A percentile compares a stretch with the other conserved stretches of the same genome.
These are phyloP conservation scores for Carassius auratus DNA, from an alignment of 2,113 vertebrate genomes.

Conservation along the genomic window DNA sequence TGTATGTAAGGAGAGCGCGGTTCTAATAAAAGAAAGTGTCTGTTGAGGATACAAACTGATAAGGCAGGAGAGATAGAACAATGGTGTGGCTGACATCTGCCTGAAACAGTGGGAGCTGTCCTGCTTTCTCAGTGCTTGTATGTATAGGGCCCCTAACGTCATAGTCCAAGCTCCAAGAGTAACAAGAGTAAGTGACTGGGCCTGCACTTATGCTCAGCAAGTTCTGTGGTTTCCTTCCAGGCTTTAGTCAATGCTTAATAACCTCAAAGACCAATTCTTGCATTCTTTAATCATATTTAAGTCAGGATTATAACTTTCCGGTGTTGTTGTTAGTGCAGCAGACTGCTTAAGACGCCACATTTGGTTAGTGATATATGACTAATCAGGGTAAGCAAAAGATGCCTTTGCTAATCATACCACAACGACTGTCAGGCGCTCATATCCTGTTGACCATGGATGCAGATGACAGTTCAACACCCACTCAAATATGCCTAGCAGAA, in stretches of 20 bases:
- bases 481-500: neutral
- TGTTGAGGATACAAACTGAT: slow-evolving; percentile 54
- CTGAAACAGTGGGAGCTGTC: slow-evolving; percentile 18
- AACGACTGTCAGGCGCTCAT: slow-evolving; percentile 46
- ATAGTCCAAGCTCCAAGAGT: slow-evolving; percentile 57
- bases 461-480: slow-evolving; percentile 33
- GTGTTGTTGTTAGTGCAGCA: neutral
- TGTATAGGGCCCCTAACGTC: slow-evolving; percentile 40
- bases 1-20: slow-evolving; percentile 29
- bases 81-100: slow-evolving; percentile 38
- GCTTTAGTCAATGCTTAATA: slow-evolving; percentile 22
- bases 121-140: slow-evolving; percentile 11
- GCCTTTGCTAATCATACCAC: slow-evolving; percentile 48
- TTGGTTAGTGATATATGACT: slow-evolving; percentile 51
- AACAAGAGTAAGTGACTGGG: slow-evolving; percentile 59
- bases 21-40: slow-evolving; percentile 59
- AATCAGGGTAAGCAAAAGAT: slow-evolving; percentile 45
- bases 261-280: slow-evolving; percentile 38
- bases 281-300: neutral
- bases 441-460: slow-evolving; percentile 63
- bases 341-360: neutral
- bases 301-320: neutral
- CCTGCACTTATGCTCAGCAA: slow-evolving; percentile 58
- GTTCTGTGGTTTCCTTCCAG: slow-evolving; percentile 49
- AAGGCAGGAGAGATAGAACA: slow-evolving; percentile 43